Percentiles rank a stretch among this genome's conserved stretches.
Conservation (phyloP, 2,113 vertebrate genomes). For the Aythya baeri region DNA sequence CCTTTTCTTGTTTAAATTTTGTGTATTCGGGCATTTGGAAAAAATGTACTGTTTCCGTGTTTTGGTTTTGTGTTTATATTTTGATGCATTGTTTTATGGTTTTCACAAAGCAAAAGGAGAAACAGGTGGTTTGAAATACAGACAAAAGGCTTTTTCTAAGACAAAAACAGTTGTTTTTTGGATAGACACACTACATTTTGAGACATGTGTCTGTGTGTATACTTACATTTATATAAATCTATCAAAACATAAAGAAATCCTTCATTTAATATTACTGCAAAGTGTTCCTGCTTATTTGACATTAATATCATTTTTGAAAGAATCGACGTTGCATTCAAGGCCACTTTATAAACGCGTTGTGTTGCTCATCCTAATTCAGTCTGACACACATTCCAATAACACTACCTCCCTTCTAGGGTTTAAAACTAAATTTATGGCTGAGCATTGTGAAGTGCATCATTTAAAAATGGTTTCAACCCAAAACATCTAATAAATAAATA, state of each 20-base stretch:
- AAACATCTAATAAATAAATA: conserved; percentile 97
- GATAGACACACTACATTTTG: background rate
- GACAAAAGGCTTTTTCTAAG: background rate
- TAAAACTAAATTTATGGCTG: conserved; percentile 85
- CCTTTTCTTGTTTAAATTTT: background rate
- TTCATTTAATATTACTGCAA: conserved; percentile 74
- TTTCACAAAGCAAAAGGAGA: background rate
- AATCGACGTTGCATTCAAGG: conserved; percentile 80
- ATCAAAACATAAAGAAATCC: conserved; percentile 71
- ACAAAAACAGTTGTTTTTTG: conserved; percentile 1
- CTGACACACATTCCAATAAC: conserved; percentile 91
- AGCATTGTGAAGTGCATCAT: conserved; percentile 88
- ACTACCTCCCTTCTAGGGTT: conserved; percentile 84
- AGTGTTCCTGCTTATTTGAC: conserved; percentile 82
- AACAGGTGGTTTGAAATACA: conserved; percentile 33
- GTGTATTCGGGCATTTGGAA: background rate
- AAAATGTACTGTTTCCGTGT: background rate
- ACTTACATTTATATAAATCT: conserved; percentile 56
- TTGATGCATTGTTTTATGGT: background rate
- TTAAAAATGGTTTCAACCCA: conserved; percentile 90
- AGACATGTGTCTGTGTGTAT: background rate
- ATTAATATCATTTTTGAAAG: conserved; percentile 87
- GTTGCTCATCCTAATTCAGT: conserved; percentile 86
- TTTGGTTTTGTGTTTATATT: background rate
- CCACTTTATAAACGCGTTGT: conserved; percentile 85